A percentile compares a stretch with the other conserved stretches of the same genome.
Evolutionary conservation across 2,888 invertebrate genomes (phyloP).

Genomic region (Perdita meconis): DNA sequence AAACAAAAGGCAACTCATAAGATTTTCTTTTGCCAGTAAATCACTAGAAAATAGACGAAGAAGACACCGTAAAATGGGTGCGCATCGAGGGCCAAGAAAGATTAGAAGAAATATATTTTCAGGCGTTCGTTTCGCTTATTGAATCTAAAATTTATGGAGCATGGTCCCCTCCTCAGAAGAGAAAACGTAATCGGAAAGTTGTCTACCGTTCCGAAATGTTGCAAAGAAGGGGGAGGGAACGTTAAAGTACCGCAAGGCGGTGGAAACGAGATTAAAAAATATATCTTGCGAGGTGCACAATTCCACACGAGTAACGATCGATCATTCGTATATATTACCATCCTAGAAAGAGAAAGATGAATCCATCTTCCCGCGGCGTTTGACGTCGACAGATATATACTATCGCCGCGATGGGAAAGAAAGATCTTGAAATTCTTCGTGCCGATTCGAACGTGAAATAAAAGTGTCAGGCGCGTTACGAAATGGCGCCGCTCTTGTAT

Average conservation of each 20-base stretch:
- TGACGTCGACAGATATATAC: slow-evolving; percentile 43
- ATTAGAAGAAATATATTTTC: slow-evolving; percentile 46
- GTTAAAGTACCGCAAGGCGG: not conserved
- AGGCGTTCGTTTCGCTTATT: slow-evolving; percentile 28
- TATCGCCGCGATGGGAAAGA: slow-evolving; percentile 15
- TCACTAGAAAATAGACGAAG: slow-evolving; percentile 15
- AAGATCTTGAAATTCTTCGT: slow-evolving; percentile 33
- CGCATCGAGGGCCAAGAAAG: slow-evolving; percentile 1
- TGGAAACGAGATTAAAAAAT: slow-evolving; percentile 67
- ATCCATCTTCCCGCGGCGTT: slow-evolving; percentile 64
- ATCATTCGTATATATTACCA: slow-evolving; percentile 66
- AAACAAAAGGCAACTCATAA: no score
- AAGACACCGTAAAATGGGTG: not conserved
- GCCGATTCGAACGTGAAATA: slow-evolving; percentile 27
- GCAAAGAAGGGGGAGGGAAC: slow-evolving; percentile 13
- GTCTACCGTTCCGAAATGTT: slow-evolving; percentile 26
- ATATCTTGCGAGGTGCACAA: slow-evolving; percentile 50
- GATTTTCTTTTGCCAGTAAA: no score
- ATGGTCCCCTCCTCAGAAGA: slow-evolving; percentile 16
- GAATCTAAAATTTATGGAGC: slow-evolving; percentile 49
- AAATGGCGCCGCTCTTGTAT: not conserved
- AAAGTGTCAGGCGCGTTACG: slow-evolving; percentile 42
- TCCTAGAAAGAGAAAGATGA: slow-evolving; percentile 53
- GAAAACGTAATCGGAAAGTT: slow-evolving; percentile 62
- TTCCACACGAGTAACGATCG: slow-evolving; percentile 63